Evolutionary conservation across 2,797 vertebrate genomes (phyloP).

Genomic region (Zenarchopterus dispar): DNA sequence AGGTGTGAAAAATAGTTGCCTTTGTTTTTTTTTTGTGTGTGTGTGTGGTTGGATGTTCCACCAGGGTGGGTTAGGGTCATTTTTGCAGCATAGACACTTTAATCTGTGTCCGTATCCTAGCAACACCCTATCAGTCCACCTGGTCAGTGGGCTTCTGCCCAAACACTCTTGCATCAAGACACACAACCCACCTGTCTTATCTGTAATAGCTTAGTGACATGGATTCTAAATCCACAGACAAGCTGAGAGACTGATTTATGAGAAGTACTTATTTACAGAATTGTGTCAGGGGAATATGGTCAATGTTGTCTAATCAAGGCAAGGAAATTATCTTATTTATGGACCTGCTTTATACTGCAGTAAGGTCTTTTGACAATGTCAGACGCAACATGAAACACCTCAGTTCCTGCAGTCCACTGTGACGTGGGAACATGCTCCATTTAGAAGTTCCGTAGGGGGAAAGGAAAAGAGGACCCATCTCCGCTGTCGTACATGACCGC

Average conservation of each 20-base stretch:
- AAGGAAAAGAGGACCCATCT: constrained; percentile 46
- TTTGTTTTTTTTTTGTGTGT: constrained; percentile 4
- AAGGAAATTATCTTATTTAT: not conserved
- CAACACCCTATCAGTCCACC: constrained; percentile 63
- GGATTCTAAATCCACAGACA: too few species aligned
- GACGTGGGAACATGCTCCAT: constrained; percentile 29
- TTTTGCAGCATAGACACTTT: constrained; percentile 27
- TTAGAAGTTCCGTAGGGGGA: constrained; percentile 45
- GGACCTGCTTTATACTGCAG: constrained; percentile 1
- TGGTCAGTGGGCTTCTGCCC: constrained; percentile 52
- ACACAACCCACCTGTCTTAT: constrained; percentile 13
- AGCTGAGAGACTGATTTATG: not conserved
- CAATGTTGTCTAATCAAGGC: too few species aligned
- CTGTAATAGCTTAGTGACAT: constrained; percentile 2
- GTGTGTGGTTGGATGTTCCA: constrained; percentile 25
- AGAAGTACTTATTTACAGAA: too few species aligned
- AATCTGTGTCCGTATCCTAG: constrained; percentile 60
- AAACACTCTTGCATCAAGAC: constrained; percentile 25
- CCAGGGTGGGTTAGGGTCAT: constrained; percentile 53
- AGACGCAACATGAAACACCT: constrained; percentile 14
- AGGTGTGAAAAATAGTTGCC: constrained; percentile 47
- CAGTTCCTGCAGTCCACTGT: constrained; percentile 28
- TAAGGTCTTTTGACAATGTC: not conserved
- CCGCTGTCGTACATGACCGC: constrained; percentile 58
- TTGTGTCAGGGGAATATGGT: too few species aligned